Evolutionary conservation across 2,888 invertebrate genomes (phyloP).

Genomic region (Heteromurus nitidus): DNA sequence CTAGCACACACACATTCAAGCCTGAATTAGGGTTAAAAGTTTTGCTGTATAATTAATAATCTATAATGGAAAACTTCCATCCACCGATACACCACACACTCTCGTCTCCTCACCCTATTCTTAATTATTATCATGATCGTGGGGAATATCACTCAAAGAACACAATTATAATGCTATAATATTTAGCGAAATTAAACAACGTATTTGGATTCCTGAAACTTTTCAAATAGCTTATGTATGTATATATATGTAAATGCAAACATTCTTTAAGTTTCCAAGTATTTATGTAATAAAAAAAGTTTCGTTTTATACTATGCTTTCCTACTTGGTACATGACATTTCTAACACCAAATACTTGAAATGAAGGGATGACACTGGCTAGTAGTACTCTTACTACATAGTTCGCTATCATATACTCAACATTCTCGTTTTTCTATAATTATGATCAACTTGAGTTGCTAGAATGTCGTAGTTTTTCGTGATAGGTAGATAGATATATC

Average conservation of each 20-base stretch:
- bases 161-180: slow-evolving; percentile 55
- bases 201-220: slow-evolving; percentile 43
- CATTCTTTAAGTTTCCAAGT: slow-evolving; percentile 57
- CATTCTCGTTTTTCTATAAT: slow-evolving; percentile 28
- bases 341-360: slow-evolving; percentile 43
- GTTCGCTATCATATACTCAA: slow-evolving; percentile 1
- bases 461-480: slow-evolving; percentile 60
- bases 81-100: slow-evolving; percentile 24
- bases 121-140: slow-evolving; percentile 61
- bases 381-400: slow-evolving; percentile 12
- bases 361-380: slow-evolving; percentile 21
- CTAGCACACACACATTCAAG: too few relatives aligned
- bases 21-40: too few relatives aligned
- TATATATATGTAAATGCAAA: slow-evolving; percentile 65
- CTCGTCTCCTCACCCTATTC: not conserved
- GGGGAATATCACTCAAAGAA: slow-evolving; percentile 66
- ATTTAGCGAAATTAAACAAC: slow-evolving; percentile 33
- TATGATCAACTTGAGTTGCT: slow-evolving; percentile 45
- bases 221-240: slow-evolving; percentile 26
- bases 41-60: not conserved
- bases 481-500: slow-evolving; percentile 57
- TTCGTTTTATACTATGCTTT: slow-evolving; percentile 19
- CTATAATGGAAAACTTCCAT: not conserved
- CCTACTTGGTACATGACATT: not conserved
- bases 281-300: slow-evolving; percentile 9